Evolutionary conservation across 2,113 vertebrate genomes (phyloP).

Genomic region (Carassius carassius): DNA sequence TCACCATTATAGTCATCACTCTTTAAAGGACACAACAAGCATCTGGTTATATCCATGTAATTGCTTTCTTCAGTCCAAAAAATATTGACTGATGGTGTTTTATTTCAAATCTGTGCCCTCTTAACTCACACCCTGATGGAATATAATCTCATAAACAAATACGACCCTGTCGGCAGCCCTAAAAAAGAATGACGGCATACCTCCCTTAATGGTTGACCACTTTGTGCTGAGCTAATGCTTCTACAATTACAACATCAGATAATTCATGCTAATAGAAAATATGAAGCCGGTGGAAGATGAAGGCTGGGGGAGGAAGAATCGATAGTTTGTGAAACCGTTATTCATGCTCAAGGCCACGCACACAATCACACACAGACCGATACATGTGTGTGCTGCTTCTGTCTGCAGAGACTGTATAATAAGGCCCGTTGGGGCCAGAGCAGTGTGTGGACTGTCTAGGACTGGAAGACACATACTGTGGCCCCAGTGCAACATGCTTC

Average conservation of each 20-base stretch:
- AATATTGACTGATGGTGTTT: background rate
- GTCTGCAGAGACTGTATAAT: constrained; percentile 25
- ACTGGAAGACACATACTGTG: background rate
- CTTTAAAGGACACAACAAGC: background rate
- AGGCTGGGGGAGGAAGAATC: constrained; percentile 43
- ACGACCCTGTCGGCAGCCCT: background rate
- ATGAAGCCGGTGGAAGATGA: constrained; percentile 27
- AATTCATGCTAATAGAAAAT: constrained; percentile 50
- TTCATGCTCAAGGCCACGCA: constrained; percentile 35
- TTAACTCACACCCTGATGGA: constrained; percentile 6
- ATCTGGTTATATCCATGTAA: constrained; percentile 1
- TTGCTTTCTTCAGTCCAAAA: constrained; percentile 4
- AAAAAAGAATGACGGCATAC: constrained; percentile 21
- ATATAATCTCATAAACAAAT: constrained; percentile 20
- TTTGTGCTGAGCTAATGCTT: constrained; percentile 49
- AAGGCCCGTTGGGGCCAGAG: background rate
- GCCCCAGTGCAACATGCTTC: background rate
- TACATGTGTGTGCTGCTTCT: background rate
- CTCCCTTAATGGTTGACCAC: constrained; percentile 25
- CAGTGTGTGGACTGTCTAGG: constrained; percentile 16
- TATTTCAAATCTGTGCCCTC: constrained; percentile 11
- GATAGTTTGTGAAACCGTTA: constrained; percentile 43
- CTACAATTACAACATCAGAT: constrained; percentile 51
- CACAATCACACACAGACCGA: background rate
- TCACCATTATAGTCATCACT: background rate